phyloP scores from a whole-genome alignment of 2,797 vertebrate species.

The Dendrocincla fuliginosa region DNA sequence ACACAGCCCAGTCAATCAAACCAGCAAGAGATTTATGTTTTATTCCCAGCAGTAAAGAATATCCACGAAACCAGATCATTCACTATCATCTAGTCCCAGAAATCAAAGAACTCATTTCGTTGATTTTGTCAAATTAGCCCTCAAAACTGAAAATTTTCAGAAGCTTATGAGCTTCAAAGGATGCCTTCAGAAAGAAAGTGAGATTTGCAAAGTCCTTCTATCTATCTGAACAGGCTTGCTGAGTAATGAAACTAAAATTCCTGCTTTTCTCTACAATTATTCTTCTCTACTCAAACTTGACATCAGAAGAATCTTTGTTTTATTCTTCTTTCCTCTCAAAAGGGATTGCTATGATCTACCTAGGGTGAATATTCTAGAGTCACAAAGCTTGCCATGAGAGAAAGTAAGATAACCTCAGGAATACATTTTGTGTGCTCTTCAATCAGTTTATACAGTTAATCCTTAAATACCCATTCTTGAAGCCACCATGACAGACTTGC shows the following conservation, averaged over 20 bases:
- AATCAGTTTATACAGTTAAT: neutral
- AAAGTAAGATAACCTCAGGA: neutral
- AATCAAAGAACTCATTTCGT: conserved; percentile 1
- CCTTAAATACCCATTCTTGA: neutral
- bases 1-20: neutral
- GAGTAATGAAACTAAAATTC: neutral
- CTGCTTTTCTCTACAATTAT: neutral
- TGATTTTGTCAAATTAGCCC: neutral
- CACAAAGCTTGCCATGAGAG: neutral
- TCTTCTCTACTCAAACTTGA: neutral
- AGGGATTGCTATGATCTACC: neutral
- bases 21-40: neutral
- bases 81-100: neutral
- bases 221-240: neutral
- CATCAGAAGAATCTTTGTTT: neutral
- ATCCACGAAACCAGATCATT: neutral
- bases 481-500: neutral
- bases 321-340: neutral
- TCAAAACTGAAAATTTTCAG: neutral
- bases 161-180: neutral
- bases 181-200: neutral
- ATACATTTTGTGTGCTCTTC: neutral
- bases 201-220: neutral
- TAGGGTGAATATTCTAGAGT: neutral
- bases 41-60: neutral